phyloP scores from a whole-genome alignment of 2,113 vertebrate species.

The Physeter macrocephalus region DNA sequence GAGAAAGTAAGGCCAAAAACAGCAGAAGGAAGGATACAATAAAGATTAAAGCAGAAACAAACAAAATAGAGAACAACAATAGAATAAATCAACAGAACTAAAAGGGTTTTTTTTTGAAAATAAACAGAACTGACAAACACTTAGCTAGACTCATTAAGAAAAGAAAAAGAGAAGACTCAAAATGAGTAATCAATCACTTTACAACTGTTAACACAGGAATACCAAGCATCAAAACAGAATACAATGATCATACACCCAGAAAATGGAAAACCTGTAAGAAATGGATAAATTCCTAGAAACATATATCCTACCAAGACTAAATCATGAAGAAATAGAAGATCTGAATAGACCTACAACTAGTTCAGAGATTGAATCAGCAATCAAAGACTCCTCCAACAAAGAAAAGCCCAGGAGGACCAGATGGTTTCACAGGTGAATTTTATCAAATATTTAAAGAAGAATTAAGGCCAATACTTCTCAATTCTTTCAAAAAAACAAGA shows the following conservation, averaged over 20 bases:
- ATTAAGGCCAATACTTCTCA: background rate
- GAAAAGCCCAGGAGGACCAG: background rate
- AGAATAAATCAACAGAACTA: background rate
- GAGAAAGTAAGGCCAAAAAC: background rate
- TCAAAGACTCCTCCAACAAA: background rate
- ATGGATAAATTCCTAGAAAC: background rate
- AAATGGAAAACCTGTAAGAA: background rate
- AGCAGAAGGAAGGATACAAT: background rate
- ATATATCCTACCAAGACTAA: background rate
- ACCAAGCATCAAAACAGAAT: background rate
- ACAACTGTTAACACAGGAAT: background rate
- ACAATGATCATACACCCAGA: background rate
- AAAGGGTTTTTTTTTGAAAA: too few species aligned
- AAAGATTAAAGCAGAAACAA: background rate
- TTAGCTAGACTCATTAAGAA: background rate
- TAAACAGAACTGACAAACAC: background rate
- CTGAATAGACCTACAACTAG: background rate
- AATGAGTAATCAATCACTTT: background rate
- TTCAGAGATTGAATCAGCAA: background rate
- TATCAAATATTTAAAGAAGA: background rate
- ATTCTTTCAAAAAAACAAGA: background rate
- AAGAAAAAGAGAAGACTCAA: background rate
- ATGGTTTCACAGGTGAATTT: background rate
- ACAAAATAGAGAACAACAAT: background rate
- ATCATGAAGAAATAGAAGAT: background rate